Conservation (phyloP, 2,888 invertebrate species). For the Tachina grossa region DNA sequence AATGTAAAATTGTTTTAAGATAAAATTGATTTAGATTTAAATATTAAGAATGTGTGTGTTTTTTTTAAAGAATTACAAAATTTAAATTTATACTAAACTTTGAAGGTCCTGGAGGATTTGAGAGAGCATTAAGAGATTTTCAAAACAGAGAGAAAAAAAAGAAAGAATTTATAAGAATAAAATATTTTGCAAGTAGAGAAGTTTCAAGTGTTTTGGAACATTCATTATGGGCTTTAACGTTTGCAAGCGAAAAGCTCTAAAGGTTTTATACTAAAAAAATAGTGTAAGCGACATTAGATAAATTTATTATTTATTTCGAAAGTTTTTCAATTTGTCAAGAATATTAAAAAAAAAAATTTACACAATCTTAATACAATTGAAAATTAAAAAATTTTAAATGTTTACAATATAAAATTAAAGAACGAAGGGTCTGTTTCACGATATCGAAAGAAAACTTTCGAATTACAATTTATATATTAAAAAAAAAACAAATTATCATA, state of each 20-base stretch:
- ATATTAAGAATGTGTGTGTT: neutral
- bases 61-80: slow-evolving; percentile 46
- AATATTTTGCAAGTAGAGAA: neutral
- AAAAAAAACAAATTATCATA: too few species aligned
- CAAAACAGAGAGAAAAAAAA: slow-evolving; percentile 9
- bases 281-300: too few species aligned
- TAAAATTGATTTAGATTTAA: slow-evolving; percentile 52
- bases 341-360: too few species aligned
- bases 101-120: slow-evolving; percentile 47
- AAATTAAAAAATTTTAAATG: too few species aligned
- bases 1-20: slow-evolving; percentile 32
- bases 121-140: slow-evolving; percentile 5
- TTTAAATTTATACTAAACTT: slow-evolving; percentile 50
- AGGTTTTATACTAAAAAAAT: too few species aligned
- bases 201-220: neutral
- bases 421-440: too few species aligned
- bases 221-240: neutral
- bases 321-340: too few species aligned
- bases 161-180: neutral
- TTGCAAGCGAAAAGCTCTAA: neutral
- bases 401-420: too few species aligned
- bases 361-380: too few species aligned
- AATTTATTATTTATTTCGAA: too few species aligned
- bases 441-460: too few species aligned
- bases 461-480: too few species aligned